Conservation (phyloP, 2,797 vertebrate species). For the Pipistrellus pipistrellus region DNA sequence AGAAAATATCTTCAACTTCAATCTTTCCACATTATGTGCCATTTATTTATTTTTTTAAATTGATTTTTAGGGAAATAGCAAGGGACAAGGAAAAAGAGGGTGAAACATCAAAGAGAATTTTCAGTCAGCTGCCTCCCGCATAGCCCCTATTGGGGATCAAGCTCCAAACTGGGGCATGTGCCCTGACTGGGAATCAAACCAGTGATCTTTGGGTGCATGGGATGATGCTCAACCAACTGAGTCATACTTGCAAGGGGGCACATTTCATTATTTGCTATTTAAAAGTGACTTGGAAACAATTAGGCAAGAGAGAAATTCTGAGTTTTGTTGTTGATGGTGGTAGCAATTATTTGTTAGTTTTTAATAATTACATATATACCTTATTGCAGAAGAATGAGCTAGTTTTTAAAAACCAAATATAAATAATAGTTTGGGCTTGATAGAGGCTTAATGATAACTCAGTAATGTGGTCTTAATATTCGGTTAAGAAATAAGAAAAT, state of each 20-base stretch:
- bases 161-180: neutral
- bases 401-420: neutral
- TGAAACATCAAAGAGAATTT: neutral
- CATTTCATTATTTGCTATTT: neutral
- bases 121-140: neutral
- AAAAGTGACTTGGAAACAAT: slow-evolving; percentile 14
- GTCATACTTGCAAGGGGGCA: neutral
- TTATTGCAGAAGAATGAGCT: neutral
- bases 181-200: neutral
- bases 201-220: neutral
- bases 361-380: neutral
- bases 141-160: neutral
- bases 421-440: neutral
- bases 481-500: neutral
- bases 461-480: neutral
- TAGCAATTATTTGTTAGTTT: neutral
- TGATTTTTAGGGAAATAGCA: neutral
- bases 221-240: neutral
- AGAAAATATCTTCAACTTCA: slow-evolving; percentile 31
- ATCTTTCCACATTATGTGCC: slow-evolving; percentile 1
- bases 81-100: neutral
- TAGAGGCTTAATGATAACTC: neutral
- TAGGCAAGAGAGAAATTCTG: slow-evolving; percentile 34
- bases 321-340: neutral
- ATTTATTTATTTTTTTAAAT: neutral